Evolutionary conservation across 37 sponge, comb jelly and placozoan species (phyloP), one percentile per base, ranked within the genome.

Genomic region (Ianthella basta): DNA sequence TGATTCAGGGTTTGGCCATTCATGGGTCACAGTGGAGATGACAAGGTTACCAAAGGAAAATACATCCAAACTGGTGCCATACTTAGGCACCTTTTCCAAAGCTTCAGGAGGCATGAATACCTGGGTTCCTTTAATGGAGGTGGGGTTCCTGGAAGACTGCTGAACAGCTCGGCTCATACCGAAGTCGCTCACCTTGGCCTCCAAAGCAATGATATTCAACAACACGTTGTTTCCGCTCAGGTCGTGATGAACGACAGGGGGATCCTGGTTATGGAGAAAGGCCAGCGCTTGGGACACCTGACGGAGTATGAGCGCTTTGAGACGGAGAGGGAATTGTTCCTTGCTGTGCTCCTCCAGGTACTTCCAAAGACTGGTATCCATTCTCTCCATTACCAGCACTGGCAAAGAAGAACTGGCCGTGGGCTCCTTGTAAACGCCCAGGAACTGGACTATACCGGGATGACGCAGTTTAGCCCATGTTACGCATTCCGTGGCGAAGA

Each of bases 81-180:
- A 72, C 41, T 13, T 20, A 5, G 73, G 73, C 30, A 21, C 40
- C 14, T 21, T 33, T 8, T 37, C 38, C 21, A 72, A 72, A 37
- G 73, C 73, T 72, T 72, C 73, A 8, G 73, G 73, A 20, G 38
- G 38, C 73, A 72, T 72, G 73, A 37, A 72, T 72, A 29, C 73
- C 8, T 19, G 16, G 39, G 30, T 40, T 72, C 73, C 73, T 15
- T 36, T 36, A 20, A 72, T 29, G 8, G 16, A 36, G 5, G 73
- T 72, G 12, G 36, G 73, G 23, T 24, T 12, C n/a, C n/a, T n/a
- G n/a, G n/a, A n/a, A n/a, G n/a, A n/a, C n/a, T n/a, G n/a, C n/a
- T n/a, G n/a, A 12, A 20, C 40, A 8, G 39, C 73, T 37, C 41
- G 32, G 8, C 13, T 33, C 35, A 72, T 8, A 14, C 73, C 73